phyloP scores from a whole-genome alignment of 1,140 invertebrate genomes.

The Philotrypesis tridentata region DNA sequence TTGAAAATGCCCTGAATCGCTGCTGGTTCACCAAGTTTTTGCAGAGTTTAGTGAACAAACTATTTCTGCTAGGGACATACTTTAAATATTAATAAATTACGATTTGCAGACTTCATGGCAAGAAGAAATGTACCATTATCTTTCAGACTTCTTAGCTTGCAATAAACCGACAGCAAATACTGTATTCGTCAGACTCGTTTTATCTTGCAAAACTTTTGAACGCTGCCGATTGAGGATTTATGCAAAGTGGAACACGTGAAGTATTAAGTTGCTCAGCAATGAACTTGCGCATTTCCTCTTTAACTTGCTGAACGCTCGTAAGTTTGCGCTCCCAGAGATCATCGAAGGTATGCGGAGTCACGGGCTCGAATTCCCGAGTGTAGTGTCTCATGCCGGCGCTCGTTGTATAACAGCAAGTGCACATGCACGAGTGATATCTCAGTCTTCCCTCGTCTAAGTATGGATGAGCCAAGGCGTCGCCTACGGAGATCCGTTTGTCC shows the following conservation, averaged over 20 bases:
- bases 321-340: conserved; percentile 96
- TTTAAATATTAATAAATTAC: neutral
- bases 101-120: neutral
- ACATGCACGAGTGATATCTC: conserved; percentile 99
- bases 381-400: conserved; percentile 87
- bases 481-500: conserved; percentile 85
- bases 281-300: conserved; percentile 99
- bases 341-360: conserved; percentile 90
- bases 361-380: conserved; percentile 94
- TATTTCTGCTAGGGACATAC: neutral
- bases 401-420: conserved; percentile 94
- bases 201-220: conserved; percentile 99
- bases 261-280: conserved; percentile 96
- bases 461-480: conserved; percentile 82
- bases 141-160: neutral
- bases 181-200: conserved; percentile 60
- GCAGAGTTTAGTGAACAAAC: neutral
- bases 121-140: neutral
- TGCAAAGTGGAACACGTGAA: conserved; percentile 96
- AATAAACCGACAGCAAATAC: neutral
- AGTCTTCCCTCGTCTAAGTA: conserved; percentile 88
- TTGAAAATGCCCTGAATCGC: neutral
- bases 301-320: conserved; percentile 92
- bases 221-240: conserved; percentile 98
- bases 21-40: neutral